Conservation (phyloP, 2,888 invertebrate genomes). For the Mactromeris polynyma region DNA sequence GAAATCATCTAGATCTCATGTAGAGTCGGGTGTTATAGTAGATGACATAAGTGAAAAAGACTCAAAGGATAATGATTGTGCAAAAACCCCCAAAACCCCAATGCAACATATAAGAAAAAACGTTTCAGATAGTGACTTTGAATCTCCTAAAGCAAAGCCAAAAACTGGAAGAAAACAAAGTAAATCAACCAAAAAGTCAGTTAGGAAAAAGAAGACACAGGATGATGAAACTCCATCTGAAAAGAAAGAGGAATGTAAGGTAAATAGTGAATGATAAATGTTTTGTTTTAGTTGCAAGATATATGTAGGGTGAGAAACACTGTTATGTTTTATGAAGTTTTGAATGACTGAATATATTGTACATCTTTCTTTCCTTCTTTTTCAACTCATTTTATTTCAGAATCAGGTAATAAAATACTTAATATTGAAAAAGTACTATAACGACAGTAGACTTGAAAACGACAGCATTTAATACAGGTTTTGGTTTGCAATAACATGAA, state of each 20-base stretch:
- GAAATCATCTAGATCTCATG: neutral
- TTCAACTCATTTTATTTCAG: too few relatives aligned
- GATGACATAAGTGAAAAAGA: neutral
- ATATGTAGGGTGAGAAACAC: too few relatives aligned
- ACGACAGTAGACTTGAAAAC: too few relatives aligned
- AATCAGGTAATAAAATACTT: too few relatives aligned
- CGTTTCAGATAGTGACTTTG: neutral
- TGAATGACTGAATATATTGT: too few relatives aligned
- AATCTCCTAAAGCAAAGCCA: constrained; percentile 9
- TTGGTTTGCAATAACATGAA: too few relatives aligned
- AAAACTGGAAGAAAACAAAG: constrained; percentile 1
- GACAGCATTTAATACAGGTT: too few relatives aligned
- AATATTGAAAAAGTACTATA: too few relatives aligned
- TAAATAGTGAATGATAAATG: neutral
- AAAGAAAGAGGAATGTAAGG: neutral
- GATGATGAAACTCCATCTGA: neutral
- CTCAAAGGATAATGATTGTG: neutral
- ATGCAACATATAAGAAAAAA: neutral
- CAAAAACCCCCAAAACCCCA: constrained; percentile 5
- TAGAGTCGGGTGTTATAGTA: neutral
- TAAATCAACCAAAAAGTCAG: constrained; percentile 45
- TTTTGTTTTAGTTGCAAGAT: neutral
- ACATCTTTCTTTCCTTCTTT: too few relatives aligned
- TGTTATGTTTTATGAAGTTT: too few relatives aligned
- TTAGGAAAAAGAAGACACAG: constrained; percentile 22